Conservation (phyloP, 1,140 invertebrate genomes). For the Homarus americanus region DNA sequence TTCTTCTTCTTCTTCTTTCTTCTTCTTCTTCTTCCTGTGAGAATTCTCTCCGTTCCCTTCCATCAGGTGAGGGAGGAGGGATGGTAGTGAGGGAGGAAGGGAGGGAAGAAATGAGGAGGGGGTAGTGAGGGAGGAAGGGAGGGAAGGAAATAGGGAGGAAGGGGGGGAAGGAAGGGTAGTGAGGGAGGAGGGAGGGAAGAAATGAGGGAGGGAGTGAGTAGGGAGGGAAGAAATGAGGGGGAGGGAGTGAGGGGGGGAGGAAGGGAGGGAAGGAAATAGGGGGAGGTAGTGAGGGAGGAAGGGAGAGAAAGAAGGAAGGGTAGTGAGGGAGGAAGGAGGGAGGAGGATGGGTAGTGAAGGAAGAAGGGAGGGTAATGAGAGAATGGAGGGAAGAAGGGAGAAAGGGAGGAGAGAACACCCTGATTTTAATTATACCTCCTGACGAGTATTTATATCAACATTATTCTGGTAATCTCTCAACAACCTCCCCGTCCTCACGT, state of each 20-base stretch:
- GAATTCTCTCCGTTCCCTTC: too few species aligned
- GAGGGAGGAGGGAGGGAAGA: neutral
- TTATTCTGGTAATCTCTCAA: neutral
- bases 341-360: neutral
- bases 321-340: neutral
- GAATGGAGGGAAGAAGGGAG: neutral
- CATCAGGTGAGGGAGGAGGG: too few species aligned
- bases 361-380: neutral
- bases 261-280: neutral
- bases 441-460: neutral
- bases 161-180: neutral
- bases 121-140: neutral
- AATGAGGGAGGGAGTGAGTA: neutral
- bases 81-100: neutral
- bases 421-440: neutral
- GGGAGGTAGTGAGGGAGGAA: neutral
- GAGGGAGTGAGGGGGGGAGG: neutral
- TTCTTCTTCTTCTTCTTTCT: too few species aligned
- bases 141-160: neutral
- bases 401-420: neutral
- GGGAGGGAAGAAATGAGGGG: neutral
- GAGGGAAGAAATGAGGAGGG: neutral
- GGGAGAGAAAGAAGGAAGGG: neutral
- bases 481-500: neutral
- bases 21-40: too few species aligned